Evolutionary conservation across 2,888 invertebrate species (phyloP).

Genomic region (Aphidius colemani): DNA sequence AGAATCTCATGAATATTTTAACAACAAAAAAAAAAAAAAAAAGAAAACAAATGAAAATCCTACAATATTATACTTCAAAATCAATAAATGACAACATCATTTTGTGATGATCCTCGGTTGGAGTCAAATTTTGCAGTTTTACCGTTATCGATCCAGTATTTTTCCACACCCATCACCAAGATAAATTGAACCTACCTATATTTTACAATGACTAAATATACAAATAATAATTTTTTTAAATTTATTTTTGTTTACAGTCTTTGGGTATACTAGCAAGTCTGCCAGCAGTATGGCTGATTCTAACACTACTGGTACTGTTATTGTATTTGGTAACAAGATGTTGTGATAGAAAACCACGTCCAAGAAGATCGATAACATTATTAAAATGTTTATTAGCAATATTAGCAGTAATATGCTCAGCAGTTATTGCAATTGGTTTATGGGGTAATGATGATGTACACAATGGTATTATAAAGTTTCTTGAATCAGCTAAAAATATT

Average conservation of each 20-base stretch:
- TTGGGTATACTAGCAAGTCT: constrained; percentile 90
- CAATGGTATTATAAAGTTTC: constrained; percentile 83
- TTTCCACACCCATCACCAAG: neutral
- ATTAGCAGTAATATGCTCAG: constrained; percentile 85
- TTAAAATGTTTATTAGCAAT: constrained; percentile 79
- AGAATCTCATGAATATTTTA: constrained; percentile 12
- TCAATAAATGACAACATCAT: too few species aligned
- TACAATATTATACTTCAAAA: too few species aligned
- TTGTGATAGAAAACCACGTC: constrained; percentile 91
- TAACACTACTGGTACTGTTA: constrained; percentile 85
- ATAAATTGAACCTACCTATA: neutral
- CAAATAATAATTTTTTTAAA: neutral
- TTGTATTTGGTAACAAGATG: constrained; percentile 94
- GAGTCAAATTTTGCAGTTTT: too few species aligned
- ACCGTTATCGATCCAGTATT: too few species aligned
- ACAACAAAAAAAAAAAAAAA: constrained; percentile 12
- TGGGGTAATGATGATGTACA: constrained; percentile 95
- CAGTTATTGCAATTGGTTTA: constrained; percentile 85
- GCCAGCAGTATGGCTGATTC: constrained; percentile 91
- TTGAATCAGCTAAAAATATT: constrained; percentile 80
- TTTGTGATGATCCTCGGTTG: too few species aligned
- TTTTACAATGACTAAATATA: neutral
- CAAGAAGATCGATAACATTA: constrained; percentile 85
- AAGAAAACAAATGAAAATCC: too few species aligned
- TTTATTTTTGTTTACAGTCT: constrained; percentile 68